Evolutionary conservation across 2,888 invertebrate species (phyloP).

Genomic region (Nesidiocoris tenuis): DNA sequence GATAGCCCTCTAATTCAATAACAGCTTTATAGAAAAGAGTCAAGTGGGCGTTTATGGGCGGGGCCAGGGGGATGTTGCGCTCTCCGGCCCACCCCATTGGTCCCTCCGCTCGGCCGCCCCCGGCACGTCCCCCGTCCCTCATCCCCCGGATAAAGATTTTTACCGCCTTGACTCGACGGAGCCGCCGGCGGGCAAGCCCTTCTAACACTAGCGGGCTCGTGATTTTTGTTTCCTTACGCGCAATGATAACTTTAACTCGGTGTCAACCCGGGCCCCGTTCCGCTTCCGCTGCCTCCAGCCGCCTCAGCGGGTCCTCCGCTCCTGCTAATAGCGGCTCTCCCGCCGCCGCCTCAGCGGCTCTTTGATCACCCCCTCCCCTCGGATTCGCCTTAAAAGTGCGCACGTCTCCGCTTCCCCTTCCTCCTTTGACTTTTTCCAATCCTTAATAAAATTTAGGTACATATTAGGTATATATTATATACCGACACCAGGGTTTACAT

Average conservation of each 20-base stretch:
- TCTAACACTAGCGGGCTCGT: slow-evolving; percentile 43
- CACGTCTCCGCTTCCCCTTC: neutral
- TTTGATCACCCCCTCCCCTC: no score
- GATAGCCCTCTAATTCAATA: slow-evolving; percentile 77
- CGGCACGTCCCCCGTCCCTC: slow-evolving; percentile 19
- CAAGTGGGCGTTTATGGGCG: slow-evolving; percentile 54
- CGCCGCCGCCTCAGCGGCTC: no score
- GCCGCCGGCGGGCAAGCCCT: no score
- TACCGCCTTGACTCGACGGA: slow-evolving; percentile 48
- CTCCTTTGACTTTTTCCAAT: neutral
- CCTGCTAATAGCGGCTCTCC: neutral
- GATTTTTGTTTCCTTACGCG: slow-evolving; percentile 46
- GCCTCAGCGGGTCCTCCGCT: neutral
- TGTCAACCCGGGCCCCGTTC: slow-evolving; percentile 11
- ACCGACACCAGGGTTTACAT: no score
- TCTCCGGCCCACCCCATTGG: slow-evolving; percentile 57
- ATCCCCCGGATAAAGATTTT: slow-evolving; percentile 47
- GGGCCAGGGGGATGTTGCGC: slow-evolving; percentile 53
- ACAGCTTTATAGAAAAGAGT: slow-evolving; percentile 57
- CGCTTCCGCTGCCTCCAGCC: slow-evolving; percentile 15
- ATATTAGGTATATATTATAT: no score
- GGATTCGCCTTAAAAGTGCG: no score
- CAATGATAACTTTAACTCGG: slow-evolving; percentile 44
- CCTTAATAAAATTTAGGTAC: no score
- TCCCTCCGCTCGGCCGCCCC: slow-evolving; percentile 44